Evolutionary conservation across 64 coral and sea anemone genomes (phyloP).

Genomic region (Cladopsammia gracilis): DNA sequence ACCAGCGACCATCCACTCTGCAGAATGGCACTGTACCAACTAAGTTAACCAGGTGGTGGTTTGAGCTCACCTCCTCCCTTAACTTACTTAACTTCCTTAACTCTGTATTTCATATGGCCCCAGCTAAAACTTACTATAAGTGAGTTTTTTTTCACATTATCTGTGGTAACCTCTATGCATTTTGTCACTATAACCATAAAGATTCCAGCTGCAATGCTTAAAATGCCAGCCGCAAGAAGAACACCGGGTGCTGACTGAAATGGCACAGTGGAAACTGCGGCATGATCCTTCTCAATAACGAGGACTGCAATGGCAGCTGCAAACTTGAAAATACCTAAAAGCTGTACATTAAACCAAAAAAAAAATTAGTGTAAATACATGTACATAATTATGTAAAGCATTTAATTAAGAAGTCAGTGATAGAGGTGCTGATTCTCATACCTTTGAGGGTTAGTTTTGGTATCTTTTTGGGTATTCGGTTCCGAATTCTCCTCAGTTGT

Average conservation of each 20-base stretch:
- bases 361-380: no score
- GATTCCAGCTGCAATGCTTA: not conserved
- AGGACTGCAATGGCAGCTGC: not conserved
- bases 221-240: not conserved
- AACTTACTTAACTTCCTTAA: no score
- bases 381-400: no score
- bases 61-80: no score
- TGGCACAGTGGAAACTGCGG: not conserved
- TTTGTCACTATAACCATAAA: not conserved
- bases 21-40: no score
- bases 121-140: not conserved
- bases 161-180: not conserved
- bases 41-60: no score
- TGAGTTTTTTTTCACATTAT: not conserved
- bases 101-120: not conserved
- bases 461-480: no score
- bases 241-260: not conserved
- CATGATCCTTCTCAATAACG: not conserved
- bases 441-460: no score
- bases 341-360: not conserved
- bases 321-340: conserved; percentile 10
- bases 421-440: no score
- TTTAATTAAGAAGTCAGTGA: no score
- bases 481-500: no score
- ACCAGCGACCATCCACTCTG: no score